Conservation (phyloP, 2,888 invertebrate genomes). For the Acanthosepion lycidas region DNA sequence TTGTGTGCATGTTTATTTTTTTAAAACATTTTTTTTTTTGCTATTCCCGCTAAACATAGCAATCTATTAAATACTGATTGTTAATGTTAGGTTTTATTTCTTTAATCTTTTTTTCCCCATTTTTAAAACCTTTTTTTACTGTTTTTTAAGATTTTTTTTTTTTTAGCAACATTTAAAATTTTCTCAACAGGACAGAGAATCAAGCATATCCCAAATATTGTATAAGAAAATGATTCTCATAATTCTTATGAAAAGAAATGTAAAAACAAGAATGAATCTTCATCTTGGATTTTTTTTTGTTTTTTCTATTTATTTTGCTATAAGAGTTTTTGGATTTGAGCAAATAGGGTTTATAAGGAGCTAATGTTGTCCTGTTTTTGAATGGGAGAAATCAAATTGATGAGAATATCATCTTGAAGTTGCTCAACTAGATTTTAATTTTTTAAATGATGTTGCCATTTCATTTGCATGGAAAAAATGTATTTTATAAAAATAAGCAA, state of each 20-base stretch:
- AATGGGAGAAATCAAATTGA: not conserved
- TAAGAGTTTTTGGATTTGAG: too few species aligned
- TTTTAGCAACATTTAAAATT: not conserved
- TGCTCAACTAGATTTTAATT: not conserved
- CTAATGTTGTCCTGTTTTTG: not conserved
- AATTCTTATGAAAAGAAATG: not conserved
- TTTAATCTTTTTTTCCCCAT: not conserved
- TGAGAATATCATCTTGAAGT: not conserved
- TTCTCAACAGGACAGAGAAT: not conserved
- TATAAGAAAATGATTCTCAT: too few species aligned
- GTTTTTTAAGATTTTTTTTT: not conserved
- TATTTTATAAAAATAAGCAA: conserved; percentile 33
- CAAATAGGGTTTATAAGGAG: not conserved
- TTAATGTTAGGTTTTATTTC: not conserved
- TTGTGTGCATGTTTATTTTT: not conserved
- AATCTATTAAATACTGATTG: not conserved
- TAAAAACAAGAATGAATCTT: not conserved
- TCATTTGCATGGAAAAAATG: not conserved
- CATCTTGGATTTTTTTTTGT: not conserved
- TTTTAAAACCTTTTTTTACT: not conserved
- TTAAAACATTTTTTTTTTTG: not conserved
- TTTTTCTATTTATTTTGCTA: not conserved
- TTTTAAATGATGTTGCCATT: not conserved
- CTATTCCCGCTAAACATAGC: not conserved
- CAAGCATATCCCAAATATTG: not conserved